These are phyloP conservation scores for Lophura nycthemera DNA, from an alignment of 2,113 vertebrate species.

Conservation along the genomic window DNA sequence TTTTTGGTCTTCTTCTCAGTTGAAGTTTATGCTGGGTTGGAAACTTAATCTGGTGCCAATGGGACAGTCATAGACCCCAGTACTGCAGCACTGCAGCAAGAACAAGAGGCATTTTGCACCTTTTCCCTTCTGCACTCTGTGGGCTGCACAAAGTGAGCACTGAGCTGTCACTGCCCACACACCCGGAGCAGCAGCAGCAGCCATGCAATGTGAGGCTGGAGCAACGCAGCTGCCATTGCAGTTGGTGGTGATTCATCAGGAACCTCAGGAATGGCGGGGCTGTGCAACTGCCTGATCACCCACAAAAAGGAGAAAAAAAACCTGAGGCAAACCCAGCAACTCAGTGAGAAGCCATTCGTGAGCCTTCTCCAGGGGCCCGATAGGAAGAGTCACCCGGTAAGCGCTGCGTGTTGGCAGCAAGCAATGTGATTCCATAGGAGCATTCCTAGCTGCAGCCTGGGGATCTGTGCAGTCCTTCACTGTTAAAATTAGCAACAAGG, in stretches of 20 bases:
- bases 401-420: fast-evolving
- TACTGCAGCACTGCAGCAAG: fast-evolving
- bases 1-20: not conserved
- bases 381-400: not conserved
- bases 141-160: not conserved
- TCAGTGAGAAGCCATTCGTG: not conserved
- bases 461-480: not conserved
- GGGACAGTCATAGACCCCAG: not conserved
- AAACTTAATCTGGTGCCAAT: fast-evolving
- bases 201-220: not conserved
- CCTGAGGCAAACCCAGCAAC: not conserved
- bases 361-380: not conserved
- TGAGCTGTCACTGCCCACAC: not conserved
- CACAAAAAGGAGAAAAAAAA: not conserved
- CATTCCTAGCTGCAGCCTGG: not conserved
- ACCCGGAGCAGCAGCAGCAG: not conserved
- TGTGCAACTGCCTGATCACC: not conserved
- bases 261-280: not conserved
- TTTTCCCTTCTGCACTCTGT: not conserved
- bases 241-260: not conserved
- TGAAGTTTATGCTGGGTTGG: not conserved
- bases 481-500: not conserved
- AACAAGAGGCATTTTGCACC: not conserved
- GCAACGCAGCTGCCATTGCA: fast-evolving
- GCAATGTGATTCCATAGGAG: not conserved